Evolutionary conservation across 2,113 vertebrate genomes (phyloP).

Genomic region (Corythoichthys haematopterus): DNA sequence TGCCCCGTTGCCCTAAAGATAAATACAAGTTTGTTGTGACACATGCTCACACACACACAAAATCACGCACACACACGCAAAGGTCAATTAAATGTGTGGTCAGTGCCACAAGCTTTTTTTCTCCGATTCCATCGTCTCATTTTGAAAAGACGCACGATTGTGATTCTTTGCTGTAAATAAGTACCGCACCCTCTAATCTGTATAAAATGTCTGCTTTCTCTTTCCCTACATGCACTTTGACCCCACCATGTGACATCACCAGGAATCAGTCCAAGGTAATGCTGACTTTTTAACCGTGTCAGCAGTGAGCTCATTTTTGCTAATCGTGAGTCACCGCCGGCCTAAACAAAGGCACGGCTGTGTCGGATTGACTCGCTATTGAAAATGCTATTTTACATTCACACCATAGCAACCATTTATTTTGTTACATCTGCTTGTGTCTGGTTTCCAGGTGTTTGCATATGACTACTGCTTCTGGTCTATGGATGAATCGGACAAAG

Average conservation of each 20-base stretch:
- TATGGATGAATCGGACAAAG: constrained; percentile 89
- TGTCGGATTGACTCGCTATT: constrained; percentile 7
- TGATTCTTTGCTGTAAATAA: constrained; percentile 1
- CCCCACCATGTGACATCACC: constrained; percentile 31
- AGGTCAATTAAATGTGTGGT: constrained; percentile 1
- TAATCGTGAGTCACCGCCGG: constrained; percentile 34
- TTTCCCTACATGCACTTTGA: constrained; percentile 46
- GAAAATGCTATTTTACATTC: constrained; percentile 1
- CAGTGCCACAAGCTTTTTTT: constrained; percentile 4
- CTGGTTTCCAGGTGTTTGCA: constrained; percentile 81
- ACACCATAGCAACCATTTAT: background rate
- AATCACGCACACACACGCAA: background rate
- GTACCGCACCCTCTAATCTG: constrained; percentile 3
- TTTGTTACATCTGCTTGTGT: background rate
- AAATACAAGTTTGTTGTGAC: constrained; percentile 16
- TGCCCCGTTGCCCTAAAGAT: background rate
- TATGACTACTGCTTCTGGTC: constrained; percentile 99
- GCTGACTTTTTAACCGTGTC: background rate
- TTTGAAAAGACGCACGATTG: background rate
- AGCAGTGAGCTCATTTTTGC: constrained; percentile 28
- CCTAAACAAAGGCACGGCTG: constrained; percentile 27
- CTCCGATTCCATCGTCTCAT: background rate
- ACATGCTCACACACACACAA: background rate
- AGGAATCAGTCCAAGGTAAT: constrained; percentile 70
- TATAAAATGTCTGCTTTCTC: constrained; percentile 27